phyloP scores from a whole-genome alignment of 2,888 invertebrate genomes.

The Caenorhabditis imperialis region DNA sequence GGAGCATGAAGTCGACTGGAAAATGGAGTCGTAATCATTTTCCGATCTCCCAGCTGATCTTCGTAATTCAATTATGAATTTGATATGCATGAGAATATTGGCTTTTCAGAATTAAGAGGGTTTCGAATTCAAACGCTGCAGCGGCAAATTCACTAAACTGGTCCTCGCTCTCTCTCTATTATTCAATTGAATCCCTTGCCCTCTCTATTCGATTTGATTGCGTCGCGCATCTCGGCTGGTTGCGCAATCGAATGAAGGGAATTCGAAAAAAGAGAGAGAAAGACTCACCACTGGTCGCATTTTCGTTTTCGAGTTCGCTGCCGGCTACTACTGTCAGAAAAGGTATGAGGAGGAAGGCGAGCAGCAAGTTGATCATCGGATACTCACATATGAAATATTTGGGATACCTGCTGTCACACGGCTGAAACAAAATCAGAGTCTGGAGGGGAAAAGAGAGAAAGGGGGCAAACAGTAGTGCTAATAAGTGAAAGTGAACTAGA shows the following conservation, averaged over 20 bases:
- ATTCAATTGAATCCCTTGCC: too few relatives aligned
- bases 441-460: slow-evolving; percentile 16
- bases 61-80: not conserved
- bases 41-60: not conserved
- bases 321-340: slow-evolving; percentile 19
- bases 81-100: slow-evolving; percentile 13
- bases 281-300: slow-evolving; percentile 39
- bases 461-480: slow-evolving; percentile 24
- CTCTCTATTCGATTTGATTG: too few relatives aligned
- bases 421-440: too few relatives aligned
- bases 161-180: too few relatives aligned
- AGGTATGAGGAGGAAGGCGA: slow-evolving; percentile 31
- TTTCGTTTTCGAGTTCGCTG: slow-evolving; percentile 29
- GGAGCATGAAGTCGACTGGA: slow-evolving; percentile 24
- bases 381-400: slow-evolving; percentile 28
- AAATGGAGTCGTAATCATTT: not conserved
- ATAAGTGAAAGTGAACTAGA: slow-evolving; percentile 49
- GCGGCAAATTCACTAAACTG: too few relatives aligned
- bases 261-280: too few relatives aligned
- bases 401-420: too few relatives aligned
- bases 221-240: too few relatives aligned
- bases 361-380: slow-evolving; percentile 41
- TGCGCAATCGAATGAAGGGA: too few relatives aligned
- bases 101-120: slow-evolving; percentile 30
- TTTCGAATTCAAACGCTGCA: slow-evolving; percentile 12